These are phyloP conservation scores for Gouania willdenowi DNA, from an alignment of 2,797 vertebrate species.

Conservation along the genomic window DNA sequence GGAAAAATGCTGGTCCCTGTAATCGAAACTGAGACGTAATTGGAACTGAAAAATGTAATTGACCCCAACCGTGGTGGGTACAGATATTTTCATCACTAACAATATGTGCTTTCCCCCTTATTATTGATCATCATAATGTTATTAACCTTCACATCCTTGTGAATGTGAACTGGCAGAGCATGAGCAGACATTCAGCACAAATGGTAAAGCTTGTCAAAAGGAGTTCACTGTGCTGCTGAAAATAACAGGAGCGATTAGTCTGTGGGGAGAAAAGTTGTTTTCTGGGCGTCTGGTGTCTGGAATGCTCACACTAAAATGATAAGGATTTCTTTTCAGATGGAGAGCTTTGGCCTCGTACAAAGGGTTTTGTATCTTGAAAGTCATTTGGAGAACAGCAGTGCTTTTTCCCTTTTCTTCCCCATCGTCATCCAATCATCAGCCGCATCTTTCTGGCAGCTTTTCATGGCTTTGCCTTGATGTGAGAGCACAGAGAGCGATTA, in stretches of 20 bases:
- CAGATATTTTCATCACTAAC: too few relatives aligned
- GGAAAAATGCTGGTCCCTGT: too few relatives aligned
- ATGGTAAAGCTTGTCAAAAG: slow-evolving; percentile 6
- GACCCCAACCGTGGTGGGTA: too few relatives aligned
- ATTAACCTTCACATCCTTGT: slow-evolving; percentile 5
- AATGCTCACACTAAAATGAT: slow-evolving; percentile 9
- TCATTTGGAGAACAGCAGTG: slow-evolving; percentile 19
- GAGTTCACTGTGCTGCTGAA: slow-evolving; percentile 1
- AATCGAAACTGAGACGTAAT: too few relatives aligned
- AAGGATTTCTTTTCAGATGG: slow-evolving; percentile 5
- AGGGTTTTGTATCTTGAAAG: slow-evolving; percentile 17
- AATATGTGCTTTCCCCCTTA: slow-evolving; percentile 12
- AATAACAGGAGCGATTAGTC: neutral
- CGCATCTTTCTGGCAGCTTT: slow-evolving; percentile 27
- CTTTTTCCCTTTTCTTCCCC: too few relatives aligned
- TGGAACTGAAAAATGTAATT: too few relatives aligned
- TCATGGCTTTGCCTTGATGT: slow-evolving; percentile 7
- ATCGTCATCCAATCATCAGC: slow-evolving; percentile 8
- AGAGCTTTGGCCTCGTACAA: slow-evolving; percentile 1
- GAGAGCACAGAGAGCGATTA: slow-evolving; percentile 6
- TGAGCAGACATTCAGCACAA: slow-evolving; percentile 36
- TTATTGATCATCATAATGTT: slow-evolving; percentile 12
- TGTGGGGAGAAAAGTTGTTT: neutral
- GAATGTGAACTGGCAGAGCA: slow-evolving; percentile 8
- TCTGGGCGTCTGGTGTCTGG: neutral